Evolutionary conservation across 2,113 vertebrate genomes (phyloP).

Genomic region (Xiphophorus couchianus): DNA sequence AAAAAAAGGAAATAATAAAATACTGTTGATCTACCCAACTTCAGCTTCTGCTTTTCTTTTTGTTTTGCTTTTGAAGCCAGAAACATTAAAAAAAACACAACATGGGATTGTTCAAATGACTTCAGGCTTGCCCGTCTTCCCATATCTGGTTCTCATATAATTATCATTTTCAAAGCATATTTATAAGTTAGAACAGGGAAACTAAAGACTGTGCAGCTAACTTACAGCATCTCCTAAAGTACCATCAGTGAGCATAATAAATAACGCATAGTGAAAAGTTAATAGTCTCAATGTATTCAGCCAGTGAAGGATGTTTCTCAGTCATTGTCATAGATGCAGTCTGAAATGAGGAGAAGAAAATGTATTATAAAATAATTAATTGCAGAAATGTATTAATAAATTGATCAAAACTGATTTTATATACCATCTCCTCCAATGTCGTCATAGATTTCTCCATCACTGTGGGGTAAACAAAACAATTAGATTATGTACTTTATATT

Average conservation of each 20-base stretch:
- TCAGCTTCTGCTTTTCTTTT: not conserved
- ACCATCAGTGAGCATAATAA: slow-evolving; percentile 51
- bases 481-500: not conserved
- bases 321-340: slow-evolving; percentile 82
- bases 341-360: slow-evolving; percentile 61
- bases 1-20: slow-evolving; percentile 27
- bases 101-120: slow-evolving; percentile 19
- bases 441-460: slow-evolving; percentile 93
- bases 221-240: slow-evolving; percentile 11
- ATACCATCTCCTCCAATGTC: slow-evolving; percentile 91
- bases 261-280: slow-evolving; percentile 47
- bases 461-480: slow-evolving; percentile 63
- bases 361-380: not conserved
- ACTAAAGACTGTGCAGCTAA: not conserved
- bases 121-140: not conserved
- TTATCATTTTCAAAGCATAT: not conserved
- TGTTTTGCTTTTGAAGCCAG: not conserved
- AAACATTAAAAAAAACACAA: not conserved
- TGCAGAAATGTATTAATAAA: not conserved
- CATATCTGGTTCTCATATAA: not conserved
- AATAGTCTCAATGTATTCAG: slow-evolving; percentile 25
- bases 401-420: slow-evolving; percentile 37
- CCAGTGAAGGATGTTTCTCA: slow-evolving; percentile 45
- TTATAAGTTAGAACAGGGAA: slow-evolving; percentile 10
- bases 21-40: slow-evolving; percentile 42